Percentiles rank a stretch among this genome's conserved stretches.
Conservation (phyloP, 2,113 vertebrate species). For the Callipepla californica region DNA sequence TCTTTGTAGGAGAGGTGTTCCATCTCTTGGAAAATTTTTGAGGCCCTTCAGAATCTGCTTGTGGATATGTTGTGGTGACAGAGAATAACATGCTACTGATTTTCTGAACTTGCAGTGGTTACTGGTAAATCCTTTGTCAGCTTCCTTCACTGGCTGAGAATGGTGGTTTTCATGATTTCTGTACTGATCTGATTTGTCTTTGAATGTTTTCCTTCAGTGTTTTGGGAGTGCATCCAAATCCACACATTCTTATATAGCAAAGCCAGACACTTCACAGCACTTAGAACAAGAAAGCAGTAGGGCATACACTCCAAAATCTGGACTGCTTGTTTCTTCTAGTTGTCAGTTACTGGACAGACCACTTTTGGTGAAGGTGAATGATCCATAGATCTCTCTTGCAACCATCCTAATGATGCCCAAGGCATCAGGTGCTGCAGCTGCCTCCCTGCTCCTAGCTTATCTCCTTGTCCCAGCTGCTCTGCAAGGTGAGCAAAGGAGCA, state of each 20-base stretch:
- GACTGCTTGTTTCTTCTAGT: not conserved
- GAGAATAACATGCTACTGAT: not conserved
- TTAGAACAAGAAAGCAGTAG: not conserved
- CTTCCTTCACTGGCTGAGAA: not conserved
- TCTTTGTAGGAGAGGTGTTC: no score
- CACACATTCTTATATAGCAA: not conserved
- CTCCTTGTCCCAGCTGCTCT: rapidly evolving
- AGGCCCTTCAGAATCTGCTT: not conserved
- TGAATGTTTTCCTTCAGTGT: not conserved
- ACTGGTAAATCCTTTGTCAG: not conserved
- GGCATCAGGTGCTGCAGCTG: not conserved
- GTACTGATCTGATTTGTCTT: not conserved
- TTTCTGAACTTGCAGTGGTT: not conserved
- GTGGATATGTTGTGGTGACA: not conserved
- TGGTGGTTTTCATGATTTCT: not conserved
- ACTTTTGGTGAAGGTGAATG: not conserved
- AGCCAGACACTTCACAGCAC: not conserved
- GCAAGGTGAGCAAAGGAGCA: rapidly evolving
- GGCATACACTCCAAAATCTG: rapidly evolving
- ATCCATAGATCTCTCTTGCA: not conserved
- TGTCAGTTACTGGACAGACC: not conserved
- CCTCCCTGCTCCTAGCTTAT: not conserved
- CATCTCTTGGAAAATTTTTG: no score
- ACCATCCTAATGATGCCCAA: not conserved
- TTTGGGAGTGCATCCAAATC: not conserved